A percentile compares a stretch with the other conserved stretches of the same genome.
These are phyloP conservation scores for Takifugu flavidus DNA, from an alignment of 2,113 vertebrate species.

Conservation along the genomic window DNA sequence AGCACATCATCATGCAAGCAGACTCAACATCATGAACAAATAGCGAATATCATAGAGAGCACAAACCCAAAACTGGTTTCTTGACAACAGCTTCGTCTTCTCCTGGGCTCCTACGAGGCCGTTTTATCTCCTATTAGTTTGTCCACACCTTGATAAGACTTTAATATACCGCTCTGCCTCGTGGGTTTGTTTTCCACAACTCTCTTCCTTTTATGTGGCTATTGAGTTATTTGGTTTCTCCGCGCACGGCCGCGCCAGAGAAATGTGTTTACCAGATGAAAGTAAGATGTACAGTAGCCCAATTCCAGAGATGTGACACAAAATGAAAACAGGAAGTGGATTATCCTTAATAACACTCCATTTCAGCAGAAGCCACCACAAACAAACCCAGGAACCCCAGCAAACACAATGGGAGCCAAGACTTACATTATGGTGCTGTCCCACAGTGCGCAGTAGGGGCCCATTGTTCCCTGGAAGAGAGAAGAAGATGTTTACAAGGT, in stretches of 20 bases:
- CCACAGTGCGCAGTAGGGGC: slow-evolving; percentile 96
- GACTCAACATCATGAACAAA: not conserved
- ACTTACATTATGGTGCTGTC: slow-evolving; percentile 95
- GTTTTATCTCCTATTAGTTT: not conserved
- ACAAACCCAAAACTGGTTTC: not conserved
- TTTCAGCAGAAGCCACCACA: not conserved
- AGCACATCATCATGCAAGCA: not conserved
- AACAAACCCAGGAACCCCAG: slow-evolving; percentile 1
- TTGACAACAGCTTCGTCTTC: not conserved
- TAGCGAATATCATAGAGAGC: not conserved
- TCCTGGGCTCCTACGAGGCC: not conserved
- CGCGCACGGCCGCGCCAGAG: not conserved
- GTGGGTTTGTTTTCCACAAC: not conserved
- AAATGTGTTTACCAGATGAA: slow-evolving; percentile 2
- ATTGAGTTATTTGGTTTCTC: not conserved
- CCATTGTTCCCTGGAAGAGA: slow-evolving; percentile 86
- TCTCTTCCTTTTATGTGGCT: slow-evolving; percentile 1
- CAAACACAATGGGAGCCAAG: slow-evolving; percentile 13
- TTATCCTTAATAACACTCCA: not conserved
- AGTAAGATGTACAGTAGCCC: not conserved
- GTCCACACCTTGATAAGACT: not conserved
- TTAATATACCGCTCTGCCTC: not conserved
- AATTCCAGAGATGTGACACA: slow-evolving; percentile 1
- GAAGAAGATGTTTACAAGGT: slow-evolving; percentile 31
- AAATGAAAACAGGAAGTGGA: not conserved